Base-by-base conservation (phyloP, 2,797 vertebrate species). In the Poeciliopsis presidionis region DNA sequence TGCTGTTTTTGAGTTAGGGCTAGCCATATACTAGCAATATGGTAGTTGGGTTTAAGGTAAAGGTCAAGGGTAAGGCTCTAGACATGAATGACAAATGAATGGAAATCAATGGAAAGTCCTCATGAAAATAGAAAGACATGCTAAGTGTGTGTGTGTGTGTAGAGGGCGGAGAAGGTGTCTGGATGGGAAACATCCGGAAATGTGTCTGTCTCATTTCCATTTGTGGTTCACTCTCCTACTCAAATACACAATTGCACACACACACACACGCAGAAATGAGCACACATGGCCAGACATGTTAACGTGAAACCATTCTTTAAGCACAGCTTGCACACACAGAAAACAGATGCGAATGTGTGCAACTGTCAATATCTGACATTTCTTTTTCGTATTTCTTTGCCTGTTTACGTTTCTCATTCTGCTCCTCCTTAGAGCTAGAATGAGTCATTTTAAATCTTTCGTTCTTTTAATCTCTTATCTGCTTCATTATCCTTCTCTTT, bases 181-280 rank as follows among this genome's bases (percentile, higher is more conserved):
- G 88, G 86, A 83, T 72, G 89, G 80, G 87, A 93, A 91, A 75
- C 78, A 78, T 83, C 83, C 83, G 86, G 88, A 92, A 90, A 89
- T 90, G 81, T 91, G 90, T 91, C 84, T 91, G 87, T 91, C 88
- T 92, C 88, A 90, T 92, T 88, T 90, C 87, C 83, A 78, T 87
- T 81, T 90, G 75, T 86, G 79, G 84, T 88, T 88, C 80, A 82
- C 55, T 59, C 79, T 78, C 76, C 76, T 55, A 45, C n/a, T 20
- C 43, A 43, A 8, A 57, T 45, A 77, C 82, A 57, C 39, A 82
- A 46, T 43, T 20, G 61, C 81, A 53, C 33, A 83, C 30, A 33
- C 33, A 83, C 30, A 33, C 51, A 46, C 25, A 72, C 43, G 71
- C 71, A 77, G 47, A 80, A 36, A 69, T 69, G 5, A 55, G 70